Percentiles rank a stretch among this genome's conserved stretches.
These are phyloP conservation scores for Limenitis camilla DNA, from an alignment of 2,888 invertebrate species.

Conservation along the genomic window DNA sequence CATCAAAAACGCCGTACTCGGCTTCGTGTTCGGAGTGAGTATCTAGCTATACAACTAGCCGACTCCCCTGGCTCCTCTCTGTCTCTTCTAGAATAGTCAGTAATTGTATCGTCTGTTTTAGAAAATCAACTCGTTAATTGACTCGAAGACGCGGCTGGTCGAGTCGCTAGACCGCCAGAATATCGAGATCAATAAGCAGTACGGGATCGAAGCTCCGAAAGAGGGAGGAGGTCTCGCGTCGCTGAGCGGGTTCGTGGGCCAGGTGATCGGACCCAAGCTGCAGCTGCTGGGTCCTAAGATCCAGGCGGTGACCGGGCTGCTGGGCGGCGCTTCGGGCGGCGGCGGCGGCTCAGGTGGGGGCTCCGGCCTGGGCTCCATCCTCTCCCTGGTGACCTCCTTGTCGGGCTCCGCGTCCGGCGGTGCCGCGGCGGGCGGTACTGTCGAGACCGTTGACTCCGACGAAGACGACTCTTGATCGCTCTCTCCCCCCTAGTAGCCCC, in stretches of 20 bases:
- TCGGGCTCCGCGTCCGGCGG: slow-evolving; percentile 64
- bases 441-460: slow-evolving; percentile 65
- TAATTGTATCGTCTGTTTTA: slow-evolving; percentile 49
- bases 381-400: slow-evolving; percentile 63
- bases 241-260: slow-evolving; percentile 78
- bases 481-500: slow-evolving; percentile 6
- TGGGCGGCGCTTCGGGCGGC: slow-evolving; percentile 74
- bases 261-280: slow-evolving; percentile 81
- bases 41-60: no score
- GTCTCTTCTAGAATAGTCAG: not conserved
- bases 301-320: slow-evolving; percentile 69
- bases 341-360: slow-evolving; percentile 73
- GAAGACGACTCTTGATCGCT: slow-evolving; percentile 58
- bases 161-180: slow-evolving; percentile 81
- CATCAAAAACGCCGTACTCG: slow-evolving; percentile 85
- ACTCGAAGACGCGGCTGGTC: slow-evolving; percentile 83
- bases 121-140: slow-evolving; percentile 89
- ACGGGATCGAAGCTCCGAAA: slow-evolving; percentile 80
- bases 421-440: slow-evolving; percentile 50
- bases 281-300: slow-evolving; percentile 80
- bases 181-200: slow-evolving; percentile 83
- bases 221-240: slow-evolving; percentile 74
- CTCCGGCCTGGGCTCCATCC: slow-evolving; percentile 62
- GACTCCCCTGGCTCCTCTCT: no score
- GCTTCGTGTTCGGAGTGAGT: slow-evolving; percentile 89